Base-by-base conservation (phyloP, 2,797 vertebrate genomes). In the Platyrinchus mystaceus region DNA sequence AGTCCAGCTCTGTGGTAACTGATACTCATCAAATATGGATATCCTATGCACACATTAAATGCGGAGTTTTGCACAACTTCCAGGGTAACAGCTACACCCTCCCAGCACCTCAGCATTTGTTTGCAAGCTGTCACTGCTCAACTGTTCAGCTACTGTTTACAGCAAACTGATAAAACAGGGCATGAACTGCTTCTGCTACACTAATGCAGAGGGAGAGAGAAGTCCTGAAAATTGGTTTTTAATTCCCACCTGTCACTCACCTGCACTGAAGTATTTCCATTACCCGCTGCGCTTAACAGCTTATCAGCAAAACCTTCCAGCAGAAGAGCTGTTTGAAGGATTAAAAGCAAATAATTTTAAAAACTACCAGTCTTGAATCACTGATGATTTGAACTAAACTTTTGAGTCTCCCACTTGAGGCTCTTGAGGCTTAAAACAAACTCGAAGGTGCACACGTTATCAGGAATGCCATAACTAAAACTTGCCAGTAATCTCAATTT, bases 21-120 rank as follows among this genome's bases (percentile, higher is more conserved):
- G 16, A 6, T 23, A 44, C 14, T 52, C 1, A 0, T 44, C 76
- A 46, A 30, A n/a, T 17, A 15, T 0, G 0, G 14, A 70, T n/a
- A 53, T 5, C 15, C 6, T 17, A 7, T 14, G 28, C 28, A 41
- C 8, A n/a, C 9, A 39, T 34, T 73, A 70, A 69, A 74, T 20
- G 36, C 4, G 4, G 28, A 67, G 44, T 22, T 87, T 41, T 56
- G 24, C n/a, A 28, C 4, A 9, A 34, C 27, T 71, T 82, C 67
- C 70, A 76, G 63, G 6, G 5, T 30, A 69, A 66, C 36, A 73
- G 34, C 22, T 52, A 55, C 23, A 44, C 39, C 10, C 17, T 67
- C 36, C 32, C 47, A 77, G 32, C 36, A 73, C 13, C 28, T 46
- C 52, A 80, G 75, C 32, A 27, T 59, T 60, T 88, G 36, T 46